A percentile compares a stretch with the other conserved stretches of the same genome.
Evolutionary conservation across 2,888 invertebrate species (phyloP).

Genomic region (Erebia palarica): DNA sequence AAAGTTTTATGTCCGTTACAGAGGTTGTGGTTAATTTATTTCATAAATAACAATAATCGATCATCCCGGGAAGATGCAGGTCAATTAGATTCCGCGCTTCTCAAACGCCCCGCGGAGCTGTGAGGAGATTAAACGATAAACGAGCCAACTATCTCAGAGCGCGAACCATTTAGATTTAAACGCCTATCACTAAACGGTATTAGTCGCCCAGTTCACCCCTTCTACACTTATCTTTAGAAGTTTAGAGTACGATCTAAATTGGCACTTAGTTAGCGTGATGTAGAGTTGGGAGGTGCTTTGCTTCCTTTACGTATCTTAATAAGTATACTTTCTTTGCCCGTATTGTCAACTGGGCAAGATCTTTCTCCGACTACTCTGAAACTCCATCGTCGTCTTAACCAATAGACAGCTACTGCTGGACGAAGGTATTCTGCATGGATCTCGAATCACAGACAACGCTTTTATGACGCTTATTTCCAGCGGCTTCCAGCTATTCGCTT

Average conservation of each 20-base stretch:
- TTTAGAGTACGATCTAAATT: constrained; percentile 4
- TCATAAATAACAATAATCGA: constrained; percentile 34
- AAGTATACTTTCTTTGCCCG: too few species aligned
- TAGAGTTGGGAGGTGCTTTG: background rate
- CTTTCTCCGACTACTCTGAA: too few species aligned
- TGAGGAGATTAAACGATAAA: constrained; percentile 43
- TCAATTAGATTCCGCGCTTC: constrained; percentile 41
- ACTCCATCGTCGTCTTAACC: too few species aligned
- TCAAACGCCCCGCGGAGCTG: constrained; percentile 40
- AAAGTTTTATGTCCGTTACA: constrained; percentile 11
- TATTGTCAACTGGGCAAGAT: too few species aligned
- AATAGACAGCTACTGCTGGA: too few species aligned
- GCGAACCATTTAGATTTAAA: constrained; percentile 24
- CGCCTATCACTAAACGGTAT: constrained; percentile 23
- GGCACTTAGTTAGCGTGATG: background rate
- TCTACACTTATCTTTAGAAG: constrained; percentile 10
- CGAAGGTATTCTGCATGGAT: too few species aligned
- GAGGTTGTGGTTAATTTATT: constrained; percentile 19
- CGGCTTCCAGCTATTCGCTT: too few species aligned
- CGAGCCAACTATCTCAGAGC: constrained; percentile 35
- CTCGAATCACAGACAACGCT: too few species aligned
- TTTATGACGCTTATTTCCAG: too few species aligned
- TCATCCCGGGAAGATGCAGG: constrained; percentile 40
- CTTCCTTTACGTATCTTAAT: too few species aligned
- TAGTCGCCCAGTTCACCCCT: constrained; percentile 11